Base-by-base conservation (phyloP, 1,140 invertebrate species). In the Ips nitidus region DNA sequence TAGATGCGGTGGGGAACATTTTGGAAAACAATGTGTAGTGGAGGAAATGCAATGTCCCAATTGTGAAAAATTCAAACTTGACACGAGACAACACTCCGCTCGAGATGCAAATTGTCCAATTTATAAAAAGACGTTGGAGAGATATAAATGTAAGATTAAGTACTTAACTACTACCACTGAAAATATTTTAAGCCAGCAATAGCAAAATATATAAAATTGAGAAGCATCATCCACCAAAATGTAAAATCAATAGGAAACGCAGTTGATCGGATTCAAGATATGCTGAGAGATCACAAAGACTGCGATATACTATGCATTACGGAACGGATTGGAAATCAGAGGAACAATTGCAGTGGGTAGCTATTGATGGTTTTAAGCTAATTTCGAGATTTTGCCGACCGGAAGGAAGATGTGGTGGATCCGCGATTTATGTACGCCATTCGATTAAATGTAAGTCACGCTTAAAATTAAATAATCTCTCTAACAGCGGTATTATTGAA, bases 271-370 rank as follows among this genome's bases (percentile, higher is more conserved):
- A 41, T 69, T 41, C 52, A 57, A 5, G 50, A 42, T 37, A 43
- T 69, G 47, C 47, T 69, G 62, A 53, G 39, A 42, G 47, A 61
- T 42, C 60, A 73, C 42, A 5, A 8, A 52, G 52, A 66, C n/a
- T 66, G 67, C 55, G 36, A 66, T 7, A 47, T 73, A 52, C 41
- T 73, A 41, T 63, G 41, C 39, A 39, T 73, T 37, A 66, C 62
- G 38, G 71, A 73, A 66, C 71, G n/a, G n/a, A 73, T 45, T 73
- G 68, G 67, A 73, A 73, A 67, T 61, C 56, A 22, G 50, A 70
- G 56, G 52, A 64, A 37, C 61, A 73, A 50, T 41, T 73, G 6
- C 50, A 50, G 66, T 22, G 42, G n/a, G 41, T 61, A 40, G 41
- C 40, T 43, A 66, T 73, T n/a, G 53, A 45, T 40, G 56, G 66